A percentile compares a stretch with the other conserved stretches of the same genome.
phyloP scores from a whole-genome alignment of 2,888 invertebrate genomes.

The Eudasyphora cyanicolor region DNA sequence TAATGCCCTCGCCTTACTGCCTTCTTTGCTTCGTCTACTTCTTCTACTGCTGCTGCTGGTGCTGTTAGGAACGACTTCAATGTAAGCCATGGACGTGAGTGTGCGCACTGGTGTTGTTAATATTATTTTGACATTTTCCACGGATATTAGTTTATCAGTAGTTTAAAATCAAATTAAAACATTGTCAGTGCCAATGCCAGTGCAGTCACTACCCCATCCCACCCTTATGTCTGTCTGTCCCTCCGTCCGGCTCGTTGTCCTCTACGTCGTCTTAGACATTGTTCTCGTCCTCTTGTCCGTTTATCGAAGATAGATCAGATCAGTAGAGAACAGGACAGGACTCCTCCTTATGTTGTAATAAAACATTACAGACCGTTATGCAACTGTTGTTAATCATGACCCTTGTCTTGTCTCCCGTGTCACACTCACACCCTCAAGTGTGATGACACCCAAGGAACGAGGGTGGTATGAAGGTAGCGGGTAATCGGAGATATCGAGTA shows the following conservation, averaged over 20 bases:
- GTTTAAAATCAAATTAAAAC: constrained; percentile 78
- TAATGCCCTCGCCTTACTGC: constrained; percentile 32
- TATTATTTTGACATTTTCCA: constrained; percentile 78
- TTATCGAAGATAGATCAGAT: constrained; percentile 54
- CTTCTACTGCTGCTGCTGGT: not conserved
- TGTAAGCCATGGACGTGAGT: constrained; percentile 55
- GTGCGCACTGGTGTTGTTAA: constrained; percentile 62
- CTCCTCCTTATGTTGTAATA: constrained; percentile 35
- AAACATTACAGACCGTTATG: constrained; percentile 54
- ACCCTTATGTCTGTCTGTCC: not conserved
- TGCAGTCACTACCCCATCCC: constrained; percentile 33
- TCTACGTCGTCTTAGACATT: not conserved
- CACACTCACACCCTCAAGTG: constrained; percentile 51
- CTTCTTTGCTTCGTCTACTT: not conserved
- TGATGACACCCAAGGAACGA: constrained; percentile 8
- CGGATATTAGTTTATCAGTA: constrained; percentile 78
- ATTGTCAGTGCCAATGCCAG: constrained; percentile 70
- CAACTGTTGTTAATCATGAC: constrained; percentile 49
- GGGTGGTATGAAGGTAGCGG: not conserved
- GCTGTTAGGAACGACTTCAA: constrained; percentile 36
- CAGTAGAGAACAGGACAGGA: too few species aligned
- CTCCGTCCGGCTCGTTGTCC: not conserved
- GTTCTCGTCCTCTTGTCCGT: constrained; percentile 11
- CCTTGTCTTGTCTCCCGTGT: constrained; percentile 46
- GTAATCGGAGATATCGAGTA: not conserved